These are phyloP conservation scores for Lissocephala sabroskyi DNA, from an alignment of 2,888 invertebrate genomes.

Conservation along the genomic window DNA sequence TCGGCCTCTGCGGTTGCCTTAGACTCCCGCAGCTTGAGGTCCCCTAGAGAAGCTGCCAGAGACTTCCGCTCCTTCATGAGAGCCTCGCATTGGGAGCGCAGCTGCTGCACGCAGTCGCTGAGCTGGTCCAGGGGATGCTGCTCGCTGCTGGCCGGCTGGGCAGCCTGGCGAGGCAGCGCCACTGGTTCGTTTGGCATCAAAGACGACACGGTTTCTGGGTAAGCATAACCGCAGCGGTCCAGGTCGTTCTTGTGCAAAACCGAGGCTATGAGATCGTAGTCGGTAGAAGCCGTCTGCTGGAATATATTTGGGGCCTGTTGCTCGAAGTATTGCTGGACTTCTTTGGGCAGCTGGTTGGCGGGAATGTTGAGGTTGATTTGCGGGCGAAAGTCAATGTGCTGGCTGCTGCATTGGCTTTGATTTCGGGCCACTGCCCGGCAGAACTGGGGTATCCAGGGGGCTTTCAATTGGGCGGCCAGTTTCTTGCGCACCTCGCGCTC, in stretches of 20 bases:
- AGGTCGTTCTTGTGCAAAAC: constrained; percentile 63
- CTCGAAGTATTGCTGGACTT: constrained; percentile 50
- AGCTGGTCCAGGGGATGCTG: constrained; percentile 35
- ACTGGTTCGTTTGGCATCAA: background rate
- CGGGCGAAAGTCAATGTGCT: constrained; percentile 60
- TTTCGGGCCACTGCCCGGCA: constrained; percentile 69
- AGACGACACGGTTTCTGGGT: background rate
- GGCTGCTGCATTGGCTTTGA: constrained; percentile 43
- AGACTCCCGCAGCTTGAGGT: constrained; percentile 40
- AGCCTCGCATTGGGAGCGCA: constrained; percentile 43
- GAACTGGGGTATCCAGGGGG: constrained; percentile 80
- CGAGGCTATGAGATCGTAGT: constrained; percentile 61
- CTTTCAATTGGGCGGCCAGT: constrained; percentile 74
- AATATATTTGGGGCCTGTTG: constrained; percentile 59
- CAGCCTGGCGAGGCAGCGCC: background rate
- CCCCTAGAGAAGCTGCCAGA: constrained; percentile 24
- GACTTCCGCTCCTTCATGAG: constrained; percentile 37
- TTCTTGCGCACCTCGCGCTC: constrained; percentile 74
- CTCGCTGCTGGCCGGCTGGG: background rate
- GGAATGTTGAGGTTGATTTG: constrained; percentile 68
- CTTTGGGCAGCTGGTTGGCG: constrained; percentile 34
- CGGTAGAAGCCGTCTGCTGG: constrained; percentile 52
- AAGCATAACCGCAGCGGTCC: constrained; percentile 34
- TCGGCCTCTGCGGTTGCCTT: constrained; percentile 41
- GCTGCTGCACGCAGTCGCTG: constrained; percentile 40